These are phyloP conservation scores for Malthinus seriepunctatus DNA, from an alignment of 2,888 invertebrate genomes.

Conservation along the genomic window DNA sequence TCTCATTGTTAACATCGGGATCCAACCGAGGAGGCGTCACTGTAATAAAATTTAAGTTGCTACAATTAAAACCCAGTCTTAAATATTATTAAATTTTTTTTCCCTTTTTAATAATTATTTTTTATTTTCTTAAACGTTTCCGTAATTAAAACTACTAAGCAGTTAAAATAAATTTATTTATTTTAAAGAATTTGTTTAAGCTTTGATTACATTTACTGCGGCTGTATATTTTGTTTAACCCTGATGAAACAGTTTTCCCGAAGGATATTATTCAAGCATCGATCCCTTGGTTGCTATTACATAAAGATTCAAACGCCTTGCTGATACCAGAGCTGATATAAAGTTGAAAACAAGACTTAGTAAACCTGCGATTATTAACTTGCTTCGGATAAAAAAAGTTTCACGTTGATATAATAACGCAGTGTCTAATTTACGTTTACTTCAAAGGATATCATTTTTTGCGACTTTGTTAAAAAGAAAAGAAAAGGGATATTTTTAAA, in stretches of 20 bases:
- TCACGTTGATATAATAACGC: conserved; percentile 9
- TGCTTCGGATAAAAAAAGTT: conserved; percentile 14
- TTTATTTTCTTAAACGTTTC: too few species aligned
- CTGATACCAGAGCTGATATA: conserved; percentile 18
- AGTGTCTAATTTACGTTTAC: too few species aligned
- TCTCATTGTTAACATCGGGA: conserved; percentile 1
- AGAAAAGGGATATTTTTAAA: too few species aligned
- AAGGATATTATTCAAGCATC: conserved; percentile 26
- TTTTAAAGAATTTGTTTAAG: not conserved
- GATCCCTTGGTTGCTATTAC: conserved; percentile 21
- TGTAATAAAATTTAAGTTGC: too few species aligned
- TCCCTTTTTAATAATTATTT: too few species aligned
- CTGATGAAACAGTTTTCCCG: conserved; percentile 24
- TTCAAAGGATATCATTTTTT: too few species aligned
- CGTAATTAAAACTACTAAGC: too few species aligned
- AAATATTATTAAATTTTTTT: too few species aligned
- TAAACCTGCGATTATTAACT: conserved; percentile 28
- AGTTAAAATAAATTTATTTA: too few species aligned
- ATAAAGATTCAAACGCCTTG: conserved; percentile 22
- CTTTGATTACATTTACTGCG: conserved; percentile 3
- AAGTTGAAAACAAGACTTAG: conserved; percentile 15
- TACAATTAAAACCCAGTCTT: too few species aligned
- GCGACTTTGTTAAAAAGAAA: too few species aligned
- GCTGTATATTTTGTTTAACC: conserved; percentile 13
- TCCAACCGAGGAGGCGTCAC: not conserved